These are phyloP conservation scores for Blastobasis lacticolella DNA, from an alignment of 2,888 invertebrate genomes.

Conservation along the genomic window DNA sequence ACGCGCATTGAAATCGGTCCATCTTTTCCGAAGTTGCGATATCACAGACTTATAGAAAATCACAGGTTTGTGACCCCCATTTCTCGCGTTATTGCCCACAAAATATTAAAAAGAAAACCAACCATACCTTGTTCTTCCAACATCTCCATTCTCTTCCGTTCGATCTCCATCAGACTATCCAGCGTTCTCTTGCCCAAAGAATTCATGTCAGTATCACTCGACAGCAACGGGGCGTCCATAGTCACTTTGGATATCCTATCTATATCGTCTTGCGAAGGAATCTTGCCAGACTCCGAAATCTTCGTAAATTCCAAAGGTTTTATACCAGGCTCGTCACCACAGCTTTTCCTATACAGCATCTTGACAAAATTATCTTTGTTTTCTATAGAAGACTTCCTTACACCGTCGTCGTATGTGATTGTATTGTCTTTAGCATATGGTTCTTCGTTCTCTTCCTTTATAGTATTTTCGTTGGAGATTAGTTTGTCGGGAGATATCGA, in stretches of 20 bases:
- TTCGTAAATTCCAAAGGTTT: slow-evolving; percentile 39
- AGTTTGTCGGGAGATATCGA: slow-evolving; percentile 53
- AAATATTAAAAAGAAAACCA: too few relatives aligned
- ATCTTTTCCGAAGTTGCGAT: too few relatives aligned
- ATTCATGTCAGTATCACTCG: slow-evolving; percentile 77
- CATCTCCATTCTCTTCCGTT: slow-evolving; percentile 88
- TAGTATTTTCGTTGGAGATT: slow-evolving; percentile 27
- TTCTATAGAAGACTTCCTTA: slow-evolving; percentile 7
- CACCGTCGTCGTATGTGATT: neutral
- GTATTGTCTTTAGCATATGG: slow-evolving; percentile 14
- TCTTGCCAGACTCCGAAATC: slow-evolving; percentile 55
- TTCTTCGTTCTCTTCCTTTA: slow-evolving; percentile 37
- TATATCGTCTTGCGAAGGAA: slow-evolving; percentile 89
- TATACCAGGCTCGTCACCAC: slow-evolving; percentile 58
- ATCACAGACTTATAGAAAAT: too few relatives aligned
- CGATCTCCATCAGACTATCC: slow-evolving; percentile 91
- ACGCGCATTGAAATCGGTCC: too few relatives aligned
- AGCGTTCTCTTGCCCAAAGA: slow-evolving; percentile 84
- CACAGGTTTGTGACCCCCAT: too few relatives aligned
- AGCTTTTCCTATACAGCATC: slow-evolving; percentile 58
- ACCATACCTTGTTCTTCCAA: slow-evolving; percentile 89
- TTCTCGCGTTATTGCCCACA: too few relatives aligned
- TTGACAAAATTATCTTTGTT: slow-evolving; percentile 14
- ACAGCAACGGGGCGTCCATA: slow-evolving; percentile 84
- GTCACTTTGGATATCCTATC: slow-evolving; percentile 93